Evolutionary conservation across 1,140 invertebrate species (phyloP), one percentile per base, ranked within the genome.

Genomic region (Drosophila oshimai): DNA sequence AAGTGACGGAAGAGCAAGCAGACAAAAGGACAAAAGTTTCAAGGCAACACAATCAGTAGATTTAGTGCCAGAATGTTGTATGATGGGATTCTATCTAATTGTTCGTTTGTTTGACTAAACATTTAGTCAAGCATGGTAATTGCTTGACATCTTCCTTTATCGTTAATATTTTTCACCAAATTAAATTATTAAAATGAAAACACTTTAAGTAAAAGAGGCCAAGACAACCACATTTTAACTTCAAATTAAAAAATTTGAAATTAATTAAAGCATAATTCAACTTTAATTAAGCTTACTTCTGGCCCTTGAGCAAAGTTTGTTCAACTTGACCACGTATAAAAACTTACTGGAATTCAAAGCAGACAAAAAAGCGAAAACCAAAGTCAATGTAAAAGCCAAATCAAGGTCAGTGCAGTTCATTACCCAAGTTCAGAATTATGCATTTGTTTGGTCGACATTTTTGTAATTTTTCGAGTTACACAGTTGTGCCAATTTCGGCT

Each of bases 371-470:
- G 10, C 12, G n/a, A 17, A 24, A 58, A 26, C 18, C 0, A 17
- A 53, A 36, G 6, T 17, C n/a, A 6, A 6, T 18, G 28, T 13
- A 24, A 31, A 7, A 22, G 41, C 13, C 18, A 61, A 36, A 36
- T 50, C 50, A 57, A 75, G 49, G 71, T 46, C 28, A 53, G 31
- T 55, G 33, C 49, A 55, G 54, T 74, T 69, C 71, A 74, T 74
- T 54, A 42, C 47, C 58, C 44, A 67, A 67, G 53, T 57, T 50
- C 44, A 39, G 31, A n/a, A n/a, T n/a, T n/a, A n/a, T n/a, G n/a
- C n/a, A n/a, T 53, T 15, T 50, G 15, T 17, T 12, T 12, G 42
- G n/a, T 33, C 13, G 17, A 18, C 28, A 4, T 15, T 28, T 12
- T 26, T n/a, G n/a, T n/a, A n/a, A n/a, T 6, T 20, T 33, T 26